These are phyloP conservation scores for Priocnemis perturbator DNA, from an alignment of 2,888 invertebrate genomes.

Conservation along the genomic window DNA sequence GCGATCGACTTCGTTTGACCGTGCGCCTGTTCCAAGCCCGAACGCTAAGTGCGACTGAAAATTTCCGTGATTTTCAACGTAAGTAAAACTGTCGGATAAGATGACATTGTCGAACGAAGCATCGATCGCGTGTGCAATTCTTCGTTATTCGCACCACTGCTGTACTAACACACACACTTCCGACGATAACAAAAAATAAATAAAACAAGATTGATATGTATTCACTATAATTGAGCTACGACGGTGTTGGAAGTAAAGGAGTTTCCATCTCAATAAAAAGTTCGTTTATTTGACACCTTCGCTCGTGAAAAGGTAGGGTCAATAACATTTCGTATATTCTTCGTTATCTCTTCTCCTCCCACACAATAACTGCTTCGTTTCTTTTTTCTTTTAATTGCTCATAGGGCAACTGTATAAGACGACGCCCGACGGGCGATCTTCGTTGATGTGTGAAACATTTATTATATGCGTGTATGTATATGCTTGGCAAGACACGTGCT, in stretches of 20 bases:
- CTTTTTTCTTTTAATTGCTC: neutral
- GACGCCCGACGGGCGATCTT: too few species aligned
- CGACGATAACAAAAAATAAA: neutral
- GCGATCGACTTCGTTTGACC: too few species aligned
- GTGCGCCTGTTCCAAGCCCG: too few species aligned
- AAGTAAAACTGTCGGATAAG: too few species aligned
- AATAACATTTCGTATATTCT: slow-evolving; percentile 32
- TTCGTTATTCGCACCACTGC: too few species aligned
- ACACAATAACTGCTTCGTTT: neutral
- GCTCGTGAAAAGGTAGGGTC: slow-evolving; percentile 31
- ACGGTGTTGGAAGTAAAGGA: slow-evolving; percentile 14
- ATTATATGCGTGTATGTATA: slow-evolving; percentile 30
- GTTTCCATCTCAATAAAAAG: slow-evolving; percentile 44
- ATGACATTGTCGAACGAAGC: too few species aligned
- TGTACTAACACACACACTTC: too few species aligned
- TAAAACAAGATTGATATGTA: neutral
- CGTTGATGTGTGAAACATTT: neutral
- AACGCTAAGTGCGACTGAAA: too few species aligned
- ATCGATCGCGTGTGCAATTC: too few species aligned
- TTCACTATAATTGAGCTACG: neutral
- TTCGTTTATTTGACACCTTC: slow-evolving; percentile 58
- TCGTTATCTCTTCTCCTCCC: neutral
- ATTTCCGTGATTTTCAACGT: too few species aligned
- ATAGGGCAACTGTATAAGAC: too few species aligned
- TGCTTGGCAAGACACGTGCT: slow-evolving; percentile 59